Evolutionary conservation across 2,797 vertebrate species (phyloP).

Genomic region (Sebastes matsubarae): DNA sequence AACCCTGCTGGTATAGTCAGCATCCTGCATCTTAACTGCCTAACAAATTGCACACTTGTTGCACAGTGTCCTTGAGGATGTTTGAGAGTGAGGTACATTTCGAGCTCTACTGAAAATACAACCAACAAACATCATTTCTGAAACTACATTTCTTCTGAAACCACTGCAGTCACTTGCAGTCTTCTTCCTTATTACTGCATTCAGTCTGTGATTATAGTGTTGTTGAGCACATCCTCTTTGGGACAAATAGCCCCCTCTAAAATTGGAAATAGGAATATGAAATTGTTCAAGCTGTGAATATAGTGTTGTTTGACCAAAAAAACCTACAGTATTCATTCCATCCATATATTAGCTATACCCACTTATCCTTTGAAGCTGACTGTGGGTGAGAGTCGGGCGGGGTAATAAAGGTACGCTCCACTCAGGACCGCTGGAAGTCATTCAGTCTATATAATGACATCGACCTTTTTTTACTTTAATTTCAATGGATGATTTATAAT

Average conservation of each 20-base stretch:
- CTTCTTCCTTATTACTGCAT: not conserved
- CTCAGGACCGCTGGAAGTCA: not conserved
- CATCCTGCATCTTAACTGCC: conserved; percentile 4
- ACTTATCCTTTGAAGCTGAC: not conserved
- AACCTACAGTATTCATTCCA: not conserved
- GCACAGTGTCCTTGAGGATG: not conserved
- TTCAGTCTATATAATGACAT: no score
- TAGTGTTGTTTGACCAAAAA: not conserved
- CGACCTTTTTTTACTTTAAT: no score
- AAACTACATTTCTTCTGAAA: not conserved
- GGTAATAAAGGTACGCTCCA: not conserved
- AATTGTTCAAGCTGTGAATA: not conserved
- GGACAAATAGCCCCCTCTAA: not conserved
- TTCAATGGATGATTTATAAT: no score
- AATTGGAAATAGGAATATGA: not conserved
- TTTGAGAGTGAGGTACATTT: conserved; percentile 7
- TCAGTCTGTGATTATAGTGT: not conserved
- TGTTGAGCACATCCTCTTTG: not conserved
- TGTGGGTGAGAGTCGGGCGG: not conserved
- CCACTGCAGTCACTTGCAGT: not conserved
- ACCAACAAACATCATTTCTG: not conserved
- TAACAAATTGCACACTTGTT: conserved; percentile 17
- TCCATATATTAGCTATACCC: not conserved
- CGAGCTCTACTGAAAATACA: not conserved
- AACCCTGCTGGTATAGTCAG: not conserved